Evolutionary conservation across 2,113 vertebrate genomes (phyloP).

Genomic region (Sarotherodon lohbergeri): DNA sequence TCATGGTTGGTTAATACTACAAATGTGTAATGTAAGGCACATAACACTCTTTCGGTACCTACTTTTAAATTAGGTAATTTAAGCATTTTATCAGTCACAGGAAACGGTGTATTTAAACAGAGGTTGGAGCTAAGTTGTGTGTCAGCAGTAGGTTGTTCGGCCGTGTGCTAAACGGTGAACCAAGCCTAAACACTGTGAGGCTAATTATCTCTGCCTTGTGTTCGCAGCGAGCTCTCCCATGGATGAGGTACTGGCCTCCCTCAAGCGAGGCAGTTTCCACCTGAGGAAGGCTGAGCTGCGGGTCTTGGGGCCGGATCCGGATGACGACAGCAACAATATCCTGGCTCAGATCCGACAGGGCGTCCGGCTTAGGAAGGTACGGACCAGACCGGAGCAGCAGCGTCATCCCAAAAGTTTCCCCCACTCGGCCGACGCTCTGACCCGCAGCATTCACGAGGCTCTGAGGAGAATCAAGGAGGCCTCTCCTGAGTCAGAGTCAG

Average conservation of each 20-base stretch:
- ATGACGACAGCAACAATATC: constrained; percentile 94
- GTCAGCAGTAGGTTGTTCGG: not conserved
- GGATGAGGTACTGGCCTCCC: constrained; percentile 96
- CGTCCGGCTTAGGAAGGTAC: constrained; percentile 92
- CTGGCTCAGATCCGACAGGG: constrained; percentile 97
- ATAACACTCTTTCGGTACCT: not conserved
- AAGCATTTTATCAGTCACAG: not conserved
- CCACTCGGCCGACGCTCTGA: constrained; percentile 86
- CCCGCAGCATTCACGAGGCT: constrained; percentile 96
- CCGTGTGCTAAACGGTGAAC: not conserved
- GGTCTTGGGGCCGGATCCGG: constrained; percentile 86
- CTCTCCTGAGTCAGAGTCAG: constrained; percentile 93
- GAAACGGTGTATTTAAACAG: not conserved
- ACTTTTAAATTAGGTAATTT: not conserved
- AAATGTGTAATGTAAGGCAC: not conserved
- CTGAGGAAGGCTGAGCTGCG: constrained; percentile 94
- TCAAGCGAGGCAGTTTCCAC: constrained; percentile 96
- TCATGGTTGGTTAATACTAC: not conserved
- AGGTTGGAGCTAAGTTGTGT: not conserved
- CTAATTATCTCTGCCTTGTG: not conserved
- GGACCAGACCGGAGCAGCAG: constrained; percentile 77
- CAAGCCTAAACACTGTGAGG: not conserved
- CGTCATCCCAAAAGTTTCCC: constrained; percentile 78
- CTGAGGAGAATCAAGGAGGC: constrained; percentile 96
- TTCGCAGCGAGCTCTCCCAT: constrained; percentile 90